phyloP scores from a whole-genome alignment of 2,888 invertebrate genomes.

The Dermolepida albohirtum region DNA sequence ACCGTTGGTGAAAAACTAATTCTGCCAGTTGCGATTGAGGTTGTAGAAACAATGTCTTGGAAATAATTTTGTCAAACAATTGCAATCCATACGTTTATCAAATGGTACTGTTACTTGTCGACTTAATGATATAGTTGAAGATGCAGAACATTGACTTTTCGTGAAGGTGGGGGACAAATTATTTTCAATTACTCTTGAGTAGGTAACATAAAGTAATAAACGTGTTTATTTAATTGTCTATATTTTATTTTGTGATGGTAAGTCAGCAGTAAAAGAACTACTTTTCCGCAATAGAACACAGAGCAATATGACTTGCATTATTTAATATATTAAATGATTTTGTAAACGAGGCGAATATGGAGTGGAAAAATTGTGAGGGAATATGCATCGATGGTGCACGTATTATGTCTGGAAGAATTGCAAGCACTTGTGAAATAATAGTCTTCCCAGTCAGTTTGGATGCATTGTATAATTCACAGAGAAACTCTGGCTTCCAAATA shows the following conservation, averaged over 20 bases:
- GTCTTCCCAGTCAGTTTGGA: not conserved
- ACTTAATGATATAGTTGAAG: not conserved
- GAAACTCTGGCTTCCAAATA: too few species aligned
- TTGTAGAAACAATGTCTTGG: slow-evolving; percentile 44
- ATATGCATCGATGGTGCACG: too few species aligned
- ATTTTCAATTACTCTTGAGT: too few species aligned
- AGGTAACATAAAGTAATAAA: not conserved
- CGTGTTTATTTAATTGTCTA: too few species aligned
- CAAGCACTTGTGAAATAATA: slow-evolving; percentile 6
- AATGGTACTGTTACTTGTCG: slow-evolving; percentile 41
- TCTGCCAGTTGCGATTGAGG: slow-evolving; percentile 40
- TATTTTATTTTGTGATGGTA: too few species aligned
- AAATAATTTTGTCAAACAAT: slow-evolving; percentile 42
- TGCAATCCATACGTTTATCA: slow-evolving; percentile 44
- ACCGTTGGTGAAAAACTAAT: slow-evolving; percentile 21
- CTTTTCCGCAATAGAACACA: too few species aligned
- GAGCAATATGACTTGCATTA: too few species aligned
- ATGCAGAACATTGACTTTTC: not conserved
- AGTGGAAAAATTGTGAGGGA: too few species aligned
- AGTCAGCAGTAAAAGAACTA: too few species aligned
- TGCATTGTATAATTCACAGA: slow-evolving; percentile 6
- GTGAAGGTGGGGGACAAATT: too few species aligned
- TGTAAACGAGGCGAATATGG: not conserved
- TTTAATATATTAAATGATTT: too few species aligned
- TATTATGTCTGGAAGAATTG: not conserved